Percentiles rank a stretch among this genome's conserved stretches.
phyloP scores from a whole-genome alignment of 2,888 invertebrate genomes.

The Harpalus rufipes region DNA sequence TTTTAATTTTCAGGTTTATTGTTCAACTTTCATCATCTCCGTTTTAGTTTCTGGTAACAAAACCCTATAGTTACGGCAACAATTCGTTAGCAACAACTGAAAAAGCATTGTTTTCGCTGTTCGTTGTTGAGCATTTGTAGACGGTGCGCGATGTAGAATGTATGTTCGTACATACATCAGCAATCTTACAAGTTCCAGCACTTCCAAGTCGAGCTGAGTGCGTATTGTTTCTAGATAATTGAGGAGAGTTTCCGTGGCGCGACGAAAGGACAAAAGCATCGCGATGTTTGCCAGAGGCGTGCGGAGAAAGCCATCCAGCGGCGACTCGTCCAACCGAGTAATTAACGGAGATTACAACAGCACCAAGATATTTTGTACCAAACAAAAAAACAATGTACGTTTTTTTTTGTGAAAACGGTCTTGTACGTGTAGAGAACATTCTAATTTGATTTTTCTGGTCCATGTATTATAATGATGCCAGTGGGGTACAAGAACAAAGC shows the following conservation, averaged over 20 bases:
- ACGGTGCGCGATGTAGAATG: slow-evolving; percentile 10
- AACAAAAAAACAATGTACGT: neutral
- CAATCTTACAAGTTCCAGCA: slow-evolving; percentile 53
- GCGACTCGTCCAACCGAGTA: slow-evolving; percentile 8
- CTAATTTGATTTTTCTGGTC: no score
- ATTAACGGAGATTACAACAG: slow-evolving; percentile 4
- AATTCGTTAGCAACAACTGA: slow-evolving; percentile 22
- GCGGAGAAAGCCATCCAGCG: neutral
- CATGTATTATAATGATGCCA: no score
- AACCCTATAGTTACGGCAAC: slow-evolving; percentile 26
- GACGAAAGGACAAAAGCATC: slow-evolving; percentile 53
- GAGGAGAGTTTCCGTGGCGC: slow-evolving; percentile 51
- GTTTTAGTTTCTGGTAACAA: slow-evolving; percentile 22
- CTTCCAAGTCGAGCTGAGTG: slow-evolving; percentile 57
- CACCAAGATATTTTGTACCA: neutral
- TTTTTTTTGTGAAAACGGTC: no score
- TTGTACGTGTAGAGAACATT: no score
- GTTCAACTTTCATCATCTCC: slow-evolving; percentile 40
- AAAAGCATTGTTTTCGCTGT: slow-evolving; percentile 41
- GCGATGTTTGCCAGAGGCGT: slow-evolving; percentile 23
- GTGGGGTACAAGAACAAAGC: no score
- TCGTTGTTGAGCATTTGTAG: slow-evolving; percentile 39
- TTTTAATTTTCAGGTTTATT: slow-evolving; percentile 30
- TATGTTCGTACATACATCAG: slow-evolving; percentile 52
- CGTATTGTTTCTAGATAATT: slow-evolving; percentile 63